phyloP scores from a whole-genome alignment of 2,113 vertebrate species.

The Plotosus lineatus region DNA sequence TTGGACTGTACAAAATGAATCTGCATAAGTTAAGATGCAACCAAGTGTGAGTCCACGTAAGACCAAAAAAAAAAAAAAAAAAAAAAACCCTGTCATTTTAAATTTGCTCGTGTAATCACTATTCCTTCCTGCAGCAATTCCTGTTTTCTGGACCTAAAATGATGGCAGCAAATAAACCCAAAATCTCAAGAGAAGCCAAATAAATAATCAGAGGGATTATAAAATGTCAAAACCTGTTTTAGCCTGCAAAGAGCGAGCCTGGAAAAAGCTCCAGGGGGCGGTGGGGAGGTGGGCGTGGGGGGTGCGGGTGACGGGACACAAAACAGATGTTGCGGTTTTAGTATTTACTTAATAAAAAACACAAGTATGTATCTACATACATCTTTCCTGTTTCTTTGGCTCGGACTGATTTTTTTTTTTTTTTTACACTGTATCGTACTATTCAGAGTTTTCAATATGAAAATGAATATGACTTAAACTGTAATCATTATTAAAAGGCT shows the following conservation, averaged over 20 bases:
- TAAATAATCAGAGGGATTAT: conserved; percentile 15
- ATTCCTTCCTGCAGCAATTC: background rate
- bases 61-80: background rate
- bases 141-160: background rate
- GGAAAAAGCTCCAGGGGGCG: background rate
- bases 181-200: background rate
- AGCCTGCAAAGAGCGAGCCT: background rate
- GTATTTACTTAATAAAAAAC: conserved; percentile 16
- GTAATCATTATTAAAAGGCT: background rate
- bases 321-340: conserved; percentile 25
- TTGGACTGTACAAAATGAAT: background rate
- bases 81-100: background rate
- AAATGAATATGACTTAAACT: background rate
- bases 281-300: no score
- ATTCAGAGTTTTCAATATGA: background rate
- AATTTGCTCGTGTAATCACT: background rate
- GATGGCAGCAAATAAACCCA: background rate
- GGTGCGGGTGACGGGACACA: background rate
- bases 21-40: background rate
- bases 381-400: background rate
- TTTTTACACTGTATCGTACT: conserved; percentile 5
- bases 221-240: conserved; percentile 9
- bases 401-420: background rate
- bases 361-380: background rate
- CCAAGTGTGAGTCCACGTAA: background rate